Evolutionary conservation across 2,888 invertebrate species (phyloP).

Genomic region (Cryptocheilus praepositus): DNA sequence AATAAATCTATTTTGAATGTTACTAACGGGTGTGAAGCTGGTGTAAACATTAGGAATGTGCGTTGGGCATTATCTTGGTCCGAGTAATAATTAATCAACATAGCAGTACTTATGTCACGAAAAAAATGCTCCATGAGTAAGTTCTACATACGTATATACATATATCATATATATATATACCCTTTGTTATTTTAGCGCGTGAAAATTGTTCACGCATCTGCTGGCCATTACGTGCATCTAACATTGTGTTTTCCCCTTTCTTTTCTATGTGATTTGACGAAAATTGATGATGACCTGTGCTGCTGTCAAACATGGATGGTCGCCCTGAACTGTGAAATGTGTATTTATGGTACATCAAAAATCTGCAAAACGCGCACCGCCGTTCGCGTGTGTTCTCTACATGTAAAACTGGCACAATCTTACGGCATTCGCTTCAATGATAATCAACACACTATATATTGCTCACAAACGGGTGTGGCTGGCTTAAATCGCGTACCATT

Average conservation of each 20-base stretch:
- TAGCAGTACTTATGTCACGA: no score
- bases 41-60: conserved; percentile 19
- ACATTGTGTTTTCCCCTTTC: conserved; percentile 75
- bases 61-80: conserved; percentile 73
- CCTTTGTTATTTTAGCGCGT: conserved; percentile 49
- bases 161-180: conserved; percentile 21
- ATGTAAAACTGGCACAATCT: conserved; percentile 36
- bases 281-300: conserved; percentile 75
- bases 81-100: conserved; percentile 39
- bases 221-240: conserved; percentile 59
- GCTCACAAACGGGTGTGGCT: conserved; percentile 18
- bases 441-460: conserved; percentile 31
- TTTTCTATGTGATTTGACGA: conserved; percentile 76
- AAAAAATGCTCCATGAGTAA: no score
- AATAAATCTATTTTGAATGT: no score
- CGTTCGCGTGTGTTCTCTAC: conserved; percentile 32
- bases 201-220: conserved; percentile 39
- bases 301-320: conserved; percentile 75
- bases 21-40: no score
- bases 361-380: conserved; percentile 42
- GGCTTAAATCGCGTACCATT: conserved; percentile 10
- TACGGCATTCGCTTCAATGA: conserved; percentile 40
- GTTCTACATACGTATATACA: conserved; percentile 11
- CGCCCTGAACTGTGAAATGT: conserved; percentile 67
- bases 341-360: conserved; percentile 62